Percentiles rank a stretch among this genome's conserved stretches.
Conservation (phyloP, 2,797 vertebrate genomes). For the Ispidina picta region DNA sequence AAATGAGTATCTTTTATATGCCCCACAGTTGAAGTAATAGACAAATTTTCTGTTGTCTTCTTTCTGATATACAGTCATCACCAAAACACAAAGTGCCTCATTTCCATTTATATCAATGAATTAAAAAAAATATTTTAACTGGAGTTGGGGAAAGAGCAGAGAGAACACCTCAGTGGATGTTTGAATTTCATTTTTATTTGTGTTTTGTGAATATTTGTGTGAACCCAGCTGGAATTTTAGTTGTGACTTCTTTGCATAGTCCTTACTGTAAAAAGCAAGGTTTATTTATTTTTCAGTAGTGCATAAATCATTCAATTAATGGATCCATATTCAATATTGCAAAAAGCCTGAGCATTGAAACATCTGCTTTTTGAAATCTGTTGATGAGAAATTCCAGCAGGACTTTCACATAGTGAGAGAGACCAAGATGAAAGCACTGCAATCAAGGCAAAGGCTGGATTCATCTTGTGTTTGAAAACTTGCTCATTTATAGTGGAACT, state of each 20-base stretch:
- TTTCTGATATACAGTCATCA: neutral
- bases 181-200: neutral
- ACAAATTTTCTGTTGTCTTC: neutral
- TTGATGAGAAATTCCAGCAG: neutral
- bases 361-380: neutral
- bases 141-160: neutral
- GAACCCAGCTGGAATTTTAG: neutral
- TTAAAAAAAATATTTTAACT: slow-evolving; percentile 1
- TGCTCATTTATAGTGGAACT: neutral
- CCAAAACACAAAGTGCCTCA: neutral
- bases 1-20: neutral
- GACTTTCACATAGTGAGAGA: neutral
- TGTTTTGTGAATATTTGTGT: neutral
- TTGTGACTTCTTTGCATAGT: neutral
- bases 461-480: neutral
- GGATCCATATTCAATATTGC: neutral
- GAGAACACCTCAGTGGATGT: neutral
- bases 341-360: neutral
- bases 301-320: neutral
- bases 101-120: neutral
- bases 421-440: neutral
- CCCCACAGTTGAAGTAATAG: neutral
- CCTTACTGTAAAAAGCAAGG: neutral
- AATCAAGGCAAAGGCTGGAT: neutral
- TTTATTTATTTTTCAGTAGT: neutral